Percentiles rank a stretch among this genome's conserved stretches.
Evolutionary conservation across 1,140 invertebrate species (phyloP).

Genomic region (Caenorhabditis tropicalis): DNA sequence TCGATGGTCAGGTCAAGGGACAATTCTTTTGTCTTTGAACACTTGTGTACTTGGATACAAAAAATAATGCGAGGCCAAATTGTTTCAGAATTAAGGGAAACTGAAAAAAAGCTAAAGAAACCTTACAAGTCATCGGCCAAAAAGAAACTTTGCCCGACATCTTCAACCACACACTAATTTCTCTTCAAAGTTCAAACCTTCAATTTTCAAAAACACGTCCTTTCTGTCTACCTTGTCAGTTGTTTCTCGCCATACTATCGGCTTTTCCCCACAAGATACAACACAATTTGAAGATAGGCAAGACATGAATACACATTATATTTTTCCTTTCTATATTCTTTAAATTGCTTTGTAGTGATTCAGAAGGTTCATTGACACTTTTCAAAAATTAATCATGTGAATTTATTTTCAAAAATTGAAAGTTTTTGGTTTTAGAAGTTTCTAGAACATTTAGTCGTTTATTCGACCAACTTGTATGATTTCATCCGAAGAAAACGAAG

Average conservation of each 20-base stretch:
- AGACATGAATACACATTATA: neutral
- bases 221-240: neutral
- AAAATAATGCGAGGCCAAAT: neutral
- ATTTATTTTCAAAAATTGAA: no score
- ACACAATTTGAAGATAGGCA: neutral
- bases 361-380: neutral
- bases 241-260: constrained; percentile 8
- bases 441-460: neutral
- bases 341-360: neutral
- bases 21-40: neutral
- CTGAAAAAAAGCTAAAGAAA: no score
- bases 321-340: neutral
- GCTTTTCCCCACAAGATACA: neutral
- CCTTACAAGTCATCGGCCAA: neutral
- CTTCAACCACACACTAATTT: neutral
- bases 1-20: neutral
- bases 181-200: constrained; percentile 12
- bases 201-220: constrained; percentile 20
- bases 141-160: neutral
- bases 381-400: neutral
- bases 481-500: neutral
- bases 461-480: neutral
- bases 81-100: no score
- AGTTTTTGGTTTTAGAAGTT: neutral
- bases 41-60: neutral